A percentile compares a stretch with the other conserved stretches of the same genome.
Evolutionary conservation across 2,888 invertebrate genomes (phyloP).

Genomic region (Ormyrus pomaceus): DNA sequence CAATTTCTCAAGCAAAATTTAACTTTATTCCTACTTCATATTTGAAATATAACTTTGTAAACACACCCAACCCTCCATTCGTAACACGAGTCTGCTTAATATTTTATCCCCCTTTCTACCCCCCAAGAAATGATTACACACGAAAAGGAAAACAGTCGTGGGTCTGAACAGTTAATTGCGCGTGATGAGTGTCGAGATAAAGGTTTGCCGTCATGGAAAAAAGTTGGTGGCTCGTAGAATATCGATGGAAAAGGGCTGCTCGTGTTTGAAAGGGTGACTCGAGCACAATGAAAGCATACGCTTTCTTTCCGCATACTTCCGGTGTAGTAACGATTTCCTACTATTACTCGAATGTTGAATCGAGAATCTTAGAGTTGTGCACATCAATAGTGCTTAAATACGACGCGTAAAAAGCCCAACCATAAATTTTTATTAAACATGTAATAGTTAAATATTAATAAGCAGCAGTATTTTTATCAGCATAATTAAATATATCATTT

Average conservation of each 20-base stretch:
- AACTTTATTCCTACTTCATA: conserved; percentile 2
- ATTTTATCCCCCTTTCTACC: neutral
- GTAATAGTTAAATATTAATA: no score
- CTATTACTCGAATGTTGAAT: neutral
- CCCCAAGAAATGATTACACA: conserved; percentile 5
- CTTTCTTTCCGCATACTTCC: conserved; percentile 21
- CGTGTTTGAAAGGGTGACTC: neutral
- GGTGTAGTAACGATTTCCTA: neutral
- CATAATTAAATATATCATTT: no score
- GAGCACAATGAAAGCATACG: neutral
- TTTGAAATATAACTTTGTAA: neutral
- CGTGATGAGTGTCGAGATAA: conserved; percentile 26
- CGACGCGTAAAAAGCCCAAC: no score
- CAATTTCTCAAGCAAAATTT: conserved; percentile 1
- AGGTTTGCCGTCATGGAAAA: conserved; percentile 29
- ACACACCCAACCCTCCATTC: neutral
- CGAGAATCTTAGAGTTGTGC: no score
- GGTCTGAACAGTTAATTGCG: conserved; percentile 5
- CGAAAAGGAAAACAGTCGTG: neutral
- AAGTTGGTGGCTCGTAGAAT: neutral
- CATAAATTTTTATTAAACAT: no score
- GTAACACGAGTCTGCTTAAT: neutral
- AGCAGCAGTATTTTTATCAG: no score
- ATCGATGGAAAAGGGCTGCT: conserved; percentile 2
- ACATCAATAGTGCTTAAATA: no score